phyloP scores from a whole-genome alignment of 2,797 vertebrate species.

The Taeniopygia guttata region DNA sequence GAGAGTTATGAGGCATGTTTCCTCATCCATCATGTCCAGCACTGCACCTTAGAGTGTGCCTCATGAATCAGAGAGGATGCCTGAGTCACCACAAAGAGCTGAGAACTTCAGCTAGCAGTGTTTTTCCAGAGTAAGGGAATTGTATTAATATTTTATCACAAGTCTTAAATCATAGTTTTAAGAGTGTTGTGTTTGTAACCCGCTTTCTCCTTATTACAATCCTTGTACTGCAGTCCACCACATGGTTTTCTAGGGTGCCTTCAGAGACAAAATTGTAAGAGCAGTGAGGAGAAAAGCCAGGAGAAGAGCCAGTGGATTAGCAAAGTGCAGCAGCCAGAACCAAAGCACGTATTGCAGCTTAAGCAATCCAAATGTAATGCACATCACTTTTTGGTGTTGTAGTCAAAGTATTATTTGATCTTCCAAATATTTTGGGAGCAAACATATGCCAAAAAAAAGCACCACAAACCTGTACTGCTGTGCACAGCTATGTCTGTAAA shows the following conservation, averaged over 20 bases:
- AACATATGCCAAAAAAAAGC: background rate
- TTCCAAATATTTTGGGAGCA: background rate
- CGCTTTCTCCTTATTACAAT: background rate
- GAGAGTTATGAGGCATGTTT: background rate
- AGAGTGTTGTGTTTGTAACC: background rate
- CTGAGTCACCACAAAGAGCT: background rate
- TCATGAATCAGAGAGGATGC: background rate
- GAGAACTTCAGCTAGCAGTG: background rate
- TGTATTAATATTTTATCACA: background rate
- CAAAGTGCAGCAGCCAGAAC: background rate
- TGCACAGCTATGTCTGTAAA: background rate
- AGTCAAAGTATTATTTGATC: background rate
- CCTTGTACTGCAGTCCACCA: background rate
- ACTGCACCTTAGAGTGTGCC: background rate
- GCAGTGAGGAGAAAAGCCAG: background rate
- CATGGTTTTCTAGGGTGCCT: background rate
- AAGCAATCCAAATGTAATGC: no score
- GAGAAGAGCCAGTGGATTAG: background rate
- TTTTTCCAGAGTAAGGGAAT: background rate
- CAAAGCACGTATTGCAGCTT: background rate
- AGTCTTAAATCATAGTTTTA: background rate
- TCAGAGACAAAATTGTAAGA: background rate
- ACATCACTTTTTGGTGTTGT: accelerated
- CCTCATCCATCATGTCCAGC: background rate
- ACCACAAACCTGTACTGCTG: background rate